Percentiles rank a stretch among this genome's conserved stretches.
Evolutionary conservation across 2,797 vertebrate genomes (phyloP).

Genomic region (Crax fasciolata): DNA sequence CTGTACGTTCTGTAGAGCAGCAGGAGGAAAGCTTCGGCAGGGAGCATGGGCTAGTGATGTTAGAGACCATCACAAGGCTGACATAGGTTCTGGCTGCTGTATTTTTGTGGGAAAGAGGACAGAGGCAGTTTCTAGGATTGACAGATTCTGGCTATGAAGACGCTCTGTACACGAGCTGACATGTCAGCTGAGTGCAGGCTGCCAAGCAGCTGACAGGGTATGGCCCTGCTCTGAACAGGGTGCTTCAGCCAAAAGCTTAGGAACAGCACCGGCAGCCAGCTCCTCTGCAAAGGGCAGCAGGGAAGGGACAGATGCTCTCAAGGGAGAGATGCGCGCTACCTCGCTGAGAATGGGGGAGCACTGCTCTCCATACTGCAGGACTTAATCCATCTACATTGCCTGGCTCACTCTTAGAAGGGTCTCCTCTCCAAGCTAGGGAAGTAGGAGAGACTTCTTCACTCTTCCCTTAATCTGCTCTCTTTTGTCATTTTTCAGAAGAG

Average conservation of each 20-base stretch:
- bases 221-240: neutral
- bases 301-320: constrained; percentile 42
- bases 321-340: neutral
- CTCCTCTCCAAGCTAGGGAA: neutral
- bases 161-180: neutral
- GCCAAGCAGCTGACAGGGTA: constrained; percentile 62
- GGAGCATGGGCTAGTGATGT: constrained; percentile 40
- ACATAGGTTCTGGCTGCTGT: constrained; percentile 14
- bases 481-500: neutral
- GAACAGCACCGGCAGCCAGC: constrained; percentile 51
- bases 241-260: constrained; percentile 57
- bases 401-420: neutral
- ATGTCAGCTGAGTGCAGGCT: constrained; percentile 61
- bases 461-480: neutral
- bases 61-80: constrained; percentile 15
- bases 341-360: neutral
- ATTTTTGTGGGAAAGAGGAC: neutral
- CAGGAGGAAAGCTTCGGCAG: constrained; percentile 28
- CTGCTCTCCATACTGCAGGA: neutral
- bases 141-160: constrained; percentile 66
- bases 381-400: neutral
- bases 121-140: constrained; percentile 36
- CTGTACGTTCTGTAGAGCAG: neutral
- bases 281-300: constrained; percentile 29
- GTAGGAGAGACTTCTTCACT: neutral